Conservation (phyloP, 2,113 vertebrate genomes). For the Panurus biarmicus region DNA sequence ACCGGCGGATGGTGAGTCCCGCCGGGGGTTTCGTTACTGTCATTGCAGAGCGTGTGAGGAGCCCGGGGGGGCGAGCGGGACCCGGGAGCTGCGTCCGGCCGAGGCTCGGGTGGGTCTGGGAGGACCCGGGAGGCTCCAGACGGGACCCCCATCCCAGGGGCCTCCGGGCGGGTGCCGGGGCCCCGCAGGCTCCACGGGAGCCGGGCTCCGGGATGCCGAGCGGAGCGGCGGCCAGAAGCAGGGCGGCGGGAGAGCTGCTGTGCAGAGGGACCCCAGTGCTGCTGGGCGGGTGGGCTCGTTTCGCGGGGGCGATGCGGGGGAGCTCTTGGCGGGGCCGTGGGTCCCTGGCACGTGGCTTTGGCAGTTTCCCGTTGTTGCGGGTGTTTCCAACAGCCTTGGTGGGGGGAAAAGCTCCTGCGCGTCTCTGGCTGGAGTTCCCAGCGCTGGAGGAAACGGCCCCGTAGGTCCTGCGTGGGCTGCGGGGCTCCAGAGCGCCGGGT, state of each 20-base stretch:
- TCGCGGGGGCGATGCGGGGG: neutral
- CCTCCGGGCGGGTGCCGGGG: neutral
- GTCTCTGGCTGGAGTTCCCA: neutral
- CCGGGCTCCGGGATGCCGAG: too few species aligned
- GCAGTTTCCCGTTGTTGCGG: neutral
- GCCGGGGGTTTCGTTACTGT: fast-evolving
- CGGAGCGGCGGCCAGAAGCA: fast-evolving
- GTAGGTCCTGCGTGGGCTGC: neutral
- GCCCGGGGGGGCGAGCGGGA: too few species aligned
- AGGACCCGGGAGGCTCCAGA: neutral
- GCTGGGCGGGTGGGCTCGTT: neutral
- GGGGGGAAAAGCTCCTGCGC: neutral
- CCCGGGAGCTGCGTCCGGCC: neutral
- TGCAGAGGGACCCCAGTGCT: neutral
- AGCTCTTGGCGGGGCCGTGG: neutral
- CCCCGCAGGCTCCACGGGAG: neutral
- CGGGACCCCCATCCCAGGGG: neutral
- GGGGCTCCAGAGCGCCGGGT: neutral
- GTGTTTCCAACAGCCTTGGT: neutral
- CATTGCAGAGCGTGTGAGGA: fast-evolving
- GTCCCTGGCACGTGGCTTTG: neutral
- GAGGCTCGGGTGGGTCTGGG: neutral
- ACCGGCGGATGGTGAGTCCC: neutral
- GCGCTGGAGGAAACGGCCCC: neutral
- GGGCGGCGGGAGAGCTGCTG: neutral